Evolutionary conservation across 2,797 vertebrate species (phyloP), one percentile per base, ranked within the genome.

Genomic region (Merluccius polli): DNA sequence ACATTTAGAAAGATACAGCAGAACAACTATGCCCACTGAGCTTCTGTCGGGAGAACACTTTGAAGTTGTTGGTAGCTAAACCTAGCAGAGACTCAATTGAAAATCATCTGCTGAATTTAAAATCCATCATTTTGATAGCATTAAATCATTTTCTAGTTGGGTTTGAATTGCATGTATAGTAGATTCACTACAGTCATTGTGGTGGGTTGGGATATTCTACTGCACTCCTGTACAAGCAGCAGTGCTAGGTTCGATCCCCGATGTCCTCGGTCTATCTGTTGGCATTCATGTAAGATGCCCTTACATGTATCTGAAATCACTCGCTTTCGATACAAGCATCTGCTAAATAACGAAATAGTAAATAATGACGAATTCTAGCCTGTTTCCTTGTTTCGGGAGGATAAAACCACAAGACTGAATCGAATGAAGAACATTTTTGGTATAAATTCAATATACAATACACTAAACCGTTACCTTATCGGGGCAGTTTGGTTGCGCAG

Each of bases 401-500:
- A 21, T 15, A 21, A 52, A 21, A 52, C 18, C 44, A 18, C 44
- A 52, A 52, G 44, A 18, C 44, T 52, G 18, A 21, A 52, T 52
- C 44, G 5, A 5, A 21, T 21, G 44, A 52, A 52, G 7, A 1
- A 52, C 6, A 21, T 15, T 21, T 1, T 18, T 15, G 16, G 38
- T 52, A 35, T 35, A 35, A 3, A 35, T 35, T 3, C 33, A 0
- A 21, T 16, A 44, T 44, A 2, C 35, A 6, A 44, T 13, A 44
- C 44, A 21, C 0, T 29, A 2, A 30, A 10, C 27, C 16, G 41
- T 79, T 78, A 98, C 97, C 96, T 97, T 92, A 99, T 99, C 0
- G 98, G 97, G 44, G 96, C 96, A 0, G 96, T 97, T 79, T 94
- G 92, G 89, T 98, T 98, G 84, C 93, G 95, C 75, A 96, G 89